Percentiles rank a stretch among this genome's conserved stretches.
Conservation (phyloP, 2,113 vertebrate species). For the Scalopus aquaticus region DNA sequence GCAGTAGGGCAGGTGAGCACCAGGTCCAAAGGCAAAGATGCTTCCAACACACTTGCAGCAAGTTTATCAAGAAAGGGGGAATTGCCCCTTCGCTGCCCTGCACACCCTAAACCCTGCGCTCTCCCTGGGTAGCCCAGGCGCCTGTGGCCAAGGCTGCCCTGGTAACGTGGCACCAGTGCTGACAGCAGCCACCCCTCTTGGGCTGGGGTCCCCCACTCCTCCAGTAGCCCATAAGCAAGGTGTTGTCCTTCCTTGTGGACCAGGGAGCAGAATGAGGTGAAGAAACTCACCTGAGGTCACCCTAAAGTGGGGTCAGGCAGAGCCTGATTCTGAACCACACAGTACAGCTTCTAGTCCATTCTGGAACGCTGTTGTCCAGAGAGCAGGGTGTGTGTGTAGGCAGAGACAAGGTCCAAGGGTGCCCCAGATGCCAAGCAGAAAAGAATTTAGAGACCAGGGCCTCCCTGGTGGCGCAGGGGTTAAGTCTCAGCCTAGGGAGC, state of each 20-base stretch:
- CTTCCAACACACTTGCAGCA: neutral
- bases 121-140: neutral
- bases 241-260: neutral
- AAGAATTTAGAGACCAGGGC: neutral
- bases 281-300: neutral
- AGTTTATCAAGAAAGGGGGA: neutral
- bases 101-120: neutral
- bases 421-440: neutral
- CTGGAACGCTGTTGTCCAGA: neutral
- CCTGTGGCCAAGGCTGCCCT: neutral
- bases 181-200: neutral
- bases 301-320: neutral
- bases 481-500: no score
- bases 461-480: no score
- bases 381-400: neutral
- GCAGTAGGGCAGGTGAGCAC: neutral
- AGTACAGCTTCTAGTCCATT: neutral
- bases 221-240: neutral
- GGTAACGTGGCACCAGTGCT: neutral
- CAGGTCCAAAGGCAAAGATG: neutral
- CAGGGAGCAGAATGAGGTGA: neutral
- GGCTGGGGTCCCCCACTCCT: no score
- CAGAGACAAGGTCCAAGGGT: neutral
- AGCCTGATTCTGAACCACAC: neutral
- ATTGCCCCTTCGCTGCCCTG: neutral